Evolutionary conservation across 2,113 vertebrate genomes (phyloP).

Genomic region (Oplegnathus fasciatus): DNA sequence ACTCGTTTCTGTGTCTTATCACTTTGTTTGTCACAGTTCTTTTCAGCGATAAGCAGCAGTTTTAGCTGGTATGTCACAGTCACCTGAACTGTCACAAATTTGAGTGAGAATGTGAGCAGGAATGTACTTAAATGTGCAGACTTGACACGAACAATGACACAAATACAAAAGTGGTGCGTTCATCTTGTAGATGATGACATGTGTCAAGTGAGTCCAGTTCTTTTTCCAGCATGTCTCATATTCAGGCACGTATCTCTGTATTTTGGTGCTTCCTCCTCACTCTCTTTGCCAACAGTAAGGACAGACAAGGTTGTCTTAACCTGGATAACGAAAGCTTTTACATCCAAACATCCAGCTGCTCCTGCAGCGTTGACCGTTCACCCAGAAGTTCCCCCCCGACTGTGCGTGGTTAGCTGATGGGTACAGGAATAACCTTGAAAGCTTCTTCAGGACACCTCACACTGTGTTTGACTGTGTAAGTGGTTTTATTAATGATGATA

Average conservation of each 20-base stretch:
- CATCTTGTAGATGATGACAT: not conserved
- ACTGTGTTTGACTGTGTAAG: not conserved
- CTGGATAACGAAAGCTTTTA: not conserved
- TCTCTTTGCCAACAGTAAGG: not conserved
- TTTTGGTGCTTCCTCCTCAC: not conserved
- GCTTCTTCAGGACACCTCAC: not conserved
- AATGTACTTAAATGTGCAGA: not conserved
- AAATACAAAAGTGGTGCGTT: not conserved
- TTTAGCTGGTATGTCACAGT: not conserved
- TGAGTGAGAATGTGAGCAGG: not conserved
- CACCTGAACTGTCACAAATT: not conserved
- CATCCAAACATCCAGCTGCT: not conserved
- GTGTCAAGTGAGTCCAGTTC: not conserved
- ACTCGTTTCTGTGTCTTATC: too few relatives aligned
- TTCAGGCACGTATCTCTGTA: not conserved
- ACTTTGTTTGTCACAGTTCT: too few relatives aligned
- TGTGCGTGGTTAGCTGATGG: not conserved
- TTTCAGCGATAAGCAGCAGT: not conserved
- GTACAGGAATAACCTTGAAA: not conserved
- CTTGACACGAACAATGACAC: not conserved
- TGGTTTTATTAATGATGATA: not conserved
- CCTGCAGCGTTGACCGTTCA: not conserved
- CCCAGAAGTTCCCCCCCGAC: not conserved
- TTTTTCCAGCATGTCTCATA: not conserved
- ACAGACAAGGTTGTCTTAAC: not conserved